Evolutionary conservation across 1,140 invertebrate genomes (phyloP), one percentile per base, ranked within the genome.

Genomic region (Vanessa tameamea): DNA sequence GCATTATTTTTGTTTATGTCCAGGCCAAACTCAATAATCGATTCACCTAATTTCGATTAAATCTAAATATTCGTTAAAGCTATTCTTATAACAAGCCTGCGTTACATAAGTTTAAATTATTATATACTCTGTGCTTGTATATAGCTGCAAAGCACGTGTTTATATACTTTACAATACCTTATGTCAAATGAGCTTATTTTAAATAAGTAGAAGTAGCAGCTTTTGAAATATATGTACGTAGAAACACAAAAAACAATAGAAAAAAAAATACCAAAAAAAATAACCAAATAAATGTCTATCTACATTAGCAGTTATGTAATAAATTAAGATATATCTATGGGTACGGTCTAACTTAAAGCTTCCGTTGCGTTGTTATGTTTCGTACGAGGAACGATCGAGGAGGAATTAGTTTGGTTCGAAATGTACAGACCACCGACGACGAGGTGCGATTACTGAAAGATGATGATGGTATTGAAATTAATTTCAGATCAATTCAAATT

Each of bases 251-350:
- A 66, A 66, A 61, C 20, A 72, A 47, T 16, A 66, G 16, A 48
- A 61, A 66, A 70, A n/a, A 72, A 72, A 67, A 59, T 59, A 43
- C 23, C 47, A 59, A 66, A 72, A 66, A 51, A 71, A 55, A 47
- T 55, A 67, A 20, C 65, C 65, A 70, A 61, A 63, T 67, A 16
- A 70, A 70, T 70, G 68, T 70, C 55, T 70, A 64, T 51, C 47
- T 71, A 51, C 16, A n/a, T 66, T 66, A 66, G 47, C 13, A 15
- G 50, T 15, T 66, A 66, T 23, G 16, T 65, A 65, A 61, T 37
- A n/a, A 61, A 23, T 61, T 61, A 61, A 12, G 15, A 61, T 61
- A 31, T 23, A 31, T 37, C 14, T 61, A 61, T 15, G 31, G 8
- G n/a, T 53, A 57, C 53, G 53, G 53, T 57, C 53, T 57, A 57